Conservation (phyloP, 2,797 vertebrate genomes). For the Pitangus sulphuratus region DNA sequence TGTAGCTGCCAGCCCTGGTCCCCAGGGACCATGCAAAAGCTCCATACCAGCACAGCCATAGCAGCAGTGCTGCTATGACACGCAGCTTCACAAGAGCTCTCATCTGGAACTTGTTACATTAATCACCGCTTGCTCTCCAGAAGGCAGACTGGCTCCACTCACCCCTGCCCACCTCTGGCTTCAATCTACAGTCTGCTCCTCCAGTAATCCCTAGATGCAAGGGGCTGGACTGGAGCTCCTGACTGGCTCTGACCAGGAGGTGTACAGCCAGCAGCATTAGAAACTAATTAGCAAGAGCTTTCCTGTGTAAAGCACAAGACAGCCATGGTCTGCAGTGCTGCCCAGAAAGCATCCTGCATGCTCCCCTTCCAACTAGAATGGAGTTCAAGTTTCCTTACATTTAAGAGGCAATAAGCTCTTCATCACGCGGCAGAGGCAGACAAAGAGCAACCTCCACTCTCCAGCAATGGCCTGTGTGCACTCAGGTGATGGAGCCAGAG, state of each 20-base stretch:
- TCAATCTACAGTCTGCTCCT: background rate
- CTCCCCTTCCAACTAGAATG: background rate
- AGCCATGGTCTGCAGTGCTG: background rate
- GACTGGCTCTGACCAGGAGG: background rate
- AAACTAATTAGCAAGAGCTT: conserved; percentile 25
- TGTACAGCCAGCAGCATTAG: background rate
- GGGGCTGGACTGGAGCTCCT: background rate
- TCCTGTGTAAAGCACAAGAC: background rate
- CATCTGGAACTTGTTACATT: conserved; percentile 50
- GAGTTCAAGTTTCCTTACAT: conserved; percentile 19
- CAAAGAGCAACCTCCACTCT: background rate
- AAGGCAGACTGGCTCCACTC: conserved; percentile 41
- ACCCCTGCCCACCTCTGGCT: conserved; percentile 54
- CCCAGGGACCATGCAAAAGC: background rate
- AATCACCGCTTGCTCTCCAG: conserved; percentile 36
- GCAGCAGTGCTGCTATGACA: background rate
- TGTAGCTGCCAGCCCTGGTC: background rate
- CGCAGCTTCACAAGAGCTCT: background rate
- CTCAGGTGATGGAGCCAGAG: background rate
- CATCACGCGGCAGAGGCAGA: background rate
- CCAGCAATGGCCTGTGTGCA: fast-evolving
- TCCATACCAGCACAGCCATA: background rate
- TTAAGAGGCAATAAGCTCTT: background rate
- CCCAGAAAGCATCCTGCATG: background rate
- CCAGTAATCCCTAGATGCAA: background rate